A percentile compares a stretch with the other conserved stretches of the same genome.
Conservation (phyloP, 2,888 invertebrate species). For the Phrixothrix hirtus region DNA sequence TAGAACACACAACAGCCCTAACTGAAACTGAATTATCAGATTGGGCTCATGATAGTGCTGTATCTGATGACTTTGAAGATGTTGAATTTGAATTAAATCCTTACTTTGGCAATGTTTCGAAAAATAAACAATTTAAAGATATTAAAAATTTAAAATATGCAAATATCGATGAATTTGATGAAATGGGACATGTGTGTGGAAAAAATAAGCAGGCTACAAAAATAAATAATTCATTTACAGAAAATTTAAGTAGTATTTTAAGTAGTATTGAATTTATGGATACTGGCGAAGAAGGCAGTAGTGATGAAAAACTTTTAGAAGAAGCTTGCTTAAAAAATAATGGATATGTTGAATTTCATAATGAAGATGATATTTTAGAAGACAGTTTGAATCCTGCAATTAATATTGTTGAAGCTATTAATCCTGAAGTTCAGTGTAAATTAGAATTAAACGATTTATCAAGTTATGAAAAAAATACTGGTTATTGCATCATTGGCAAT, state of each 20-base stretch:
- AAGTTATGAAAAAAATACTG: conserved; percentile 45
- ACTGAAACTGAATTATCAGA: conserved; percentile 89
- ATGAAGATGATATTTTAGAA: conserved; percentile 54
- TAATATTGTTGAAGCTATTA: conserved; percentile 42
- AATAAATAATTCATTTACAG: conserved; percentile 42
- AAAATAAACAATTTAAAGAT: conserved; percentile 42
- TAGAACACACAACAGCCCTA: conserved; percentile 71
- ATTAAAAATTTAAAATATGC: conserved; percentile 48
- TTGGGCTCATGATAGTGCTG: conserved; percentile 82
- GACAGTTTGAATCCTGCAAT: conserved; percentile 51
- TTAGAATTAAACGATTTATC: conserved; percentile 45
- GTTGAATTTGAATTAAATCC: conserved; percentile 65
- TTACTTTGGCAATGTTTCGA: conserved; percentile 51
- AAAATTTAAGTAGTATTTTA: conserved; percentile 59
- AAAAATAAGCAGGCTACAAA: conserved; percentile 44
- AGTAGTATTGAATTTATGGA: conserved; percentile 87
- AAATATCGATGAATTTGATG: conserved; percentile 53
- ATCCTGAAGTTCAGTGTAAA: conserved; percentile 57
- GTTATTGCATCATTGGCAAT: conserved; percentile 47
- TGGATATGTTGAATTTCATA: conserved; percentile 70
- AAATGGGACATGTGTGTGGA: conserved; percentile 51
- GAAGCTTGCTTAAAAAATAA: conserved; percentile 59
- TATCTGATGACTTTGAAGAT: conserved; percentile 74
- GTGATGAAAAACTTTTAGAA: conserved; percentile 63
- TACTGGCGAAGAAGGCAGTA: conserved; percentile 80